A percentile compares a stretch with the other conserved stretches of the same genome.
These are phyloP conservation scores for Sesia bembeciformis DNA, from an alignment of 2,888 invertebrate genomes.

Conservation along the genomic window DNA sequence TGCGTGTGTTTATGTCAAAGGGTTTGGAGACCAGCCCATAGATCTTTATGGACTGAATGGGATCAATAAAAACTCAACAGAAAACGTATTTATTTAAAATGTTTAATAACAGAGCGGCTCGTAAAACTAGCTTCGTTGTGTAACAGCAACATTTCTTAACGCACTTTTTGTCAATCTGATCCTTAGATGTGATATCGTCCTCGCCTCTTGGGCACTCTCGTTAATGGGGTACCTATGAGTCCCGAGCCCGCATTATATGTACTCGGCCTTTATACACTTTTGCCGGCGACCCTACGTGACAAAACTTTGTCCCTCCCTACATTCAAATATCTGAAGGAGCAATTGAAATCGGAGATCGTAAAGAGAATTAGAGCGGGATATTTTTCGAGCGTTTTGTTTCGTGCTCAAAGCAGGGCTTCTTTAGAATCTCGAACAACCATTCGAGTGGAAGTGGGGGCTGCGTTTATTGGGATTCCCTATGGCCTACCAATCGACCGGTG, in stretches of 20 bases:
- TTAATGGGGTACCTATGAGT: conserved; percentile 70
- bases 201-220: conserved; percentile 59
- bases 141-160: conserved; percentile 36
- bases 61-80: conserved; percentile 48
- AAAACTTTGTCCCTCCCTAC: conserved; percentile 72
- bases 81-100: conserved; percentile 59
- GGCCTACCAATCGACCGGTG: conserved; percentile 67
- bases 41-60: conserved; percentile 52
- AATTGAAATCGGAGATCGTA: conserved; percentile 75
- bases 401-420: conserved; percentile 67
- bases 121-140: conserved; percentile 50
- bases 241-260: conserved; percentile 66
- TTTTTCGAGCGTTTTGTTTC: conserved; percentile 70
- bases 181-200: conserved; percentile 62
- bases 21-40: conserved; percentile 45
- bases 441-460: conserved; percentile 68
- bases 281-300: conserved; percentile 66
- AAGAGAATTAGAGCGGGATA: conserved; percentile 73
- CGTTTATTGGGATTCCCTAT: conserved; percentile 71
- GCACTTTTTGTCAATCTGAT: conserved; percentile 62
- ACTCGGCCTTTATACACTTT: conserved; percentile 48
- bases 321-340: conserved; percentile 74
- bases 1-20: conserved; percentile 47
- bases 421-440: conserved; percentile 71
- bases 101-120: conserved; percentile 68